Evolutionary conservation across 2,888 invertebrate species (phyloP), one percentile per base, ranked within the genome.

Genomic region (Theodoxus fluviatilis): DNA sequence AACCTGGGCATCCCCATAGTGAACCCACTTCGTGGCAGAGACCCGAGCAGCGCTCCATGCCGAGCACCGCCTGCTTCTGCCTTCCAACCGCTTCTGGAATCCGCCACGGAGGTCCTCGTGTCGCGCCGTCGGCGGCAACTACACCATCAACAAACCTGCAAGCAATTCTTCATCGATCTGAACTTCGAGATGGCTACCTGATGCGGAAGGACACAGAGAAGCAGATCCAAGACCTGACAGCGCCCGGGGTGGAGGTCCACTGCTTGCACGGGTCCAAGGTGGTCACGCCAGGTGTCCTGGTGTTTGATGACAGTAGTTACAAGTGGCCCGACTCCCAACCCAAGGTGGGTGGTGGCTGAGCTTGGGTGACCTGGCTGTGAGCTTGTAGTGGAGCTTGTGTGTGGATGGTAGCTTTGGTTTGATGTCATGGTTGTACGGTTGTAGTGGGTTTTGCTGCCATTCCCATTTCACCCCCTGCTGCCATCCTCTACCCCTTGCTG

Each of bases 61-160:
- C 98, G 0, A 98, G 97, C 80, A 91, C 98, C 18, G 94, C 98
- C n/a, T 99, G 95, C 93, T 90, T 99, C 64, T 98, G 86, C 99
- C 99, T 0, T 94, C 94, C 4, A 91, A 91, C 71, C 89, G 92
- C 64, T 94, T 95, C 87, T 99, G 98, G 98, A 91, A 91, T 78
- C 89, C 91, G 0, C 86, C 0, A 86, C 78, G 31, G 86, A 86
- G 47, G 77, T 85, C 25, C 70, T 85, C 22, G 80, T 84, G 22
- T 67, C 74, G 73, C 33, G 71, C 77, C 3, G 84, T 84, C 2
- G 69, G 75, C 0, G 74, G 78, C 18, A 87, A 85, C 76, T 87
- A 86, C 75, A 85, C 87, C 0, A 80, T 85, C 4, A 77, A 74
- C 0, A 84, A 86, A 76, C 85, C 76, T 85, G 83, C 75, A 75